Base-by-base conservation (phyloP, 2,797 vertebrate genomes). In the Microhierax caerulescens region DNA sequence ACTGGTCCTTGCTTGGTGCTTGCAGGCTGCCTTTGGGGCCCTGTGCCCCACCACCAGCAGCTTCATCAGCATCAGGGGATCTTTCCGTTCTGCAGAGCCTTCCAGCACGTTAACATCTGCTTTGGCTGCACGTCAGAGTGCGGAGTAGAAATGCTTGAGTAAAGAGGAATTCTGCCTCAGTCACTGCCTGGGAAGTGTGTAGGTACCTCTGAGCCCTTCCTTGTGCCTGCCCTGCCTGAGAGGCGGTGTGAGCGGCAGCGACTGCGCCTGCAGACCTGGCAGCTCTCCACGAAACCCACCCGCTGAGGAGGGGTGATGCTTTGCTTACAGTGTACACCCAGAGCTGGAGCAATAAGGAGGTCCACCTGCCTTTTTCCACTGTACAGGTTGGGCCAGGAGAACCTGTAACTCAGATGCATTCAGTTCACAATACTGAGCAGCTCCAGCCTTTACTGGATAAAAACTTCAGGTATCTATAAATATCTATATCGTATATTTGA, bases 301-400 rank as follows among this genome's bases (percentile, higher is more conserved):
- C 2, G 14, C 75, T 27, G 10, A 10, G 48, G 48, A 64, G 20
- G 23, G 19, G 11, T 5, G 37, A 28, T 4, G 30, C 47, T 28
- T 23, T 28, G 34, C 32, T 10, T 3, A 5, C 1, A 7, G 34
- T 0, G 23, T 5, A 8, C 36, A 5, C 30, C 15, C 4, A 4
- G 15, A 43, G 48, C 2, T 14, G 54, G 41, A 37, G 15, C 1
- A 18, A 15, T 11, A 41, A 41, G n/a, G 48, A 41, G n/a, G 48
- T n/a, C 39, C 17, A 4, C 23, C 39, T 27, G 39, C n/a, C 19
- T 7, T 8, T 21, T 53, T 14, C 25, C 5, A 3, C 41, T 24
- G 13, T 6, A 14, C n/a, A 14, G 7, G 22, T n/a, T 28, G 23
- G 23, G 18, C 39, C 13, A 7, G n/a, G n/a, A 59, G 13, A n/a